A percentile compares a stretch with the other conserved stretches of the same genome.
Conservation (phyloP, 2,888 invertebrate genomes). For the Osedax frankpressi region DNA sequence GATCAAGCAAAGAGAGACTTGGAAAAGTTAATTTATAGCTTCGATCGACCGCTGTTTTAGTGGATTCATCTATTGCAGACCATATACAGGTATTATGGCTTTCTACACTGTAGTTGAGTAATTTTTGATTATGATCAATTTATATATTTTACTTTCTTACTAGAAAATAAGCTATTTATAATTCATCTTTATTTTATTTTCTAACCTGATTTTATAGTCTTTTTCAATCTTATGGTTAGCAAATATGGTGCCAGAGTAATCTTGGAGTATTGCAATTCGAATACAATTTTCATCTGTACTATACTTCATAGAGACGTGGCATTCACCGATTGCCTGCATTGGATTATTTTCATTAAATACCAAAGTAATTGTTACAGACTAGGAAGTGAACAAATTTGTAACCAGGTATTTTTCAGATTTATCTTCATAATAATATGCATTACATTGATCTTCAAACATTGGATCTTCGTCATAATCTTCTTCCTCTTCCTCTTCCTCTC, state of each 20-base stretch:
- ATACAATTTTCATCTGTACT: background rate
- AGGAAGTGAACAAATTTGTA: too few relatives aligned
- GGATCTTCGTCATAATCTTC: background rate
- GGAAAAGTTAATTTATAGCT: background rate
- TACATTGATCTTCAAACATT: background rate
- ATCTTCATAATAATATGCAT: background rate
- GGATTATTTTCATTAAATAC: too few relatives aligned
- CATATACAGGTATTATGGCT: background rate
- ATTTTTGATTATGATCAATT: too few relatives aligned
- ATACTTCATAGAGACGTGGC: background rate
- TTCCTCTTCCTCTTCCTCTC: background rate
- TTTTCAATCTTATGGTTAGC: background rate
- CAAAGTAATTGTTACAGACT: too few relatives aligned
- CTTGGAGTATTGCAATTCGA: background rate
- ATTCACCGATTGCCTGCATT: background rate
- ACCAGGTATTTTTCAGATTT: background rate
- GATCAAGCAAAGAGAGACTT: background rate
- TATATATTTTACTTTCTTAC: too few relatives aligned
- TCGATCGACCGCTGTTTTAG: background rate
- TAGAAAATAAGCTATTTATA: too few relatives aligned
- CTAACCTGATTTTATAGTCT: too few relatives aligned
- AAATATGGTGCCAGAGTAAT: background rate
- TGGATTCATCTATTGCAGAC: background rate
- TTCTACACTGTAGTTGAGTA: too few relatives aligned
- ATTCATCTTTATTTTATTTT: too few relatives aligned